Conservation (phyloP, 2,797 vertebrate species). For the Neosalanx taihuensis region DNA sequence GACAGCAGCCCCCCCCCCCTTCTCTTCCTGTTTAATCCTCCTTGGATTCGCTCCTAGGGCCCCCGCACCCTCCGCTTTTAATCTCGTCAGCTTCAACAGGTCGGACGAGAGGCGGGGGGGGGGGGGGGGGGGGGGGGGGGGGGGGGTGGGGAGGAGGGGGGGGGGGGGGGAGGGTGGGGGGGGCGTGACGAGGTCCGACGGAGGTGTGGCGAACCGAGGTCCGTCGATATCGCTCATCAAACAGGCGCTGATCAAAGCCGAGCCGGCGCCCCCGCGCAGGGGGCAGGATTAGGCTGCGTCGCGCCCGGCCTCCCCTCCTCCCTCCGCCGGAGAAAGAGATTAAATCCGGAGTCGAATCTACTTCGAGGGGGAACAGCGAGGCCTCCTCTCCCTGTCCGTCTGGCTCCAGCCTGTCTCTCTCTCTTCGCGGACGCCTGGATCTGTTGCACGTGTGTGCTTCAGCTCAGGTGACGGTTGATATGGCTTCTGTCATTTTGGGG, state of each 20-base stretch:
- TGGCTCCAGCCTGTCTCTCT: too few relatives aligned
- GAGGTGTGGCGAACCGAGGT: conserved; percentile 63
- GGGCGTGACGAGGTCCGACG: conserved; percentile 23
- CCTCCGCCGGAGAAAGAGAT: conserved; percentile 68
- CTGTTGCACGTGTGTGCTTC: too few relatives aligned
- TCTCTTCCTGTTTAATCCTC: neutral
- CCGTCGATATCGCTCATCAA: conserved; percentile 73
- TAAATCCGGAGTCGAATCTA: conserved; percentile 70
- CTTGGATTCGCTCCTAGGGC: conserved; percentile 39
- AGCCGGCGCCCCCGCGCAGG: conserved; percentile 56
- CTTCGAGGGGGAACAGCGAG: conserved; percentile 58
- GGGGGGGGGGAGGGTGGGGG: neutral
- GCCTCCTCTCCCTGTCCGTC: neutral
- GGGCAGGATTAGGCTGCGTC: conserved; percentile 66
- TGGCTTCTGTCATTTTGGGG: too few relatives aligned
- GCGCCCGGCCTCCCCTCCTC: conserved; percentile 62
- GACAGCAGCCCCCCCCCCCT: conserved; percentile 19
- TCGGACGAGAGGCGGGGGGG: conserved; percentile 20
- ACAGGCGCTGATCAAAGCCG: conserved; percentile 72
- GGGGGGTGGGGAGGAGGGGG: conserved; percentile 3
- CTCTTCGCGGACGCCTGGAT: too few relatives aligned
- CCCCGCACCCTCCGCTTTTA: conserved; percentile 61
- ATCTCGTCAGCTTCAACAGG: conserved; percentile 66
- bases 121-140: neutral
- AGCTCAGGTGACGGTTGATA: too few relatives aligned